Evolutionary conservation across 2,113 vertebrate species (phyloP).

Genomic region (Oreochromis aureus): DNA sequence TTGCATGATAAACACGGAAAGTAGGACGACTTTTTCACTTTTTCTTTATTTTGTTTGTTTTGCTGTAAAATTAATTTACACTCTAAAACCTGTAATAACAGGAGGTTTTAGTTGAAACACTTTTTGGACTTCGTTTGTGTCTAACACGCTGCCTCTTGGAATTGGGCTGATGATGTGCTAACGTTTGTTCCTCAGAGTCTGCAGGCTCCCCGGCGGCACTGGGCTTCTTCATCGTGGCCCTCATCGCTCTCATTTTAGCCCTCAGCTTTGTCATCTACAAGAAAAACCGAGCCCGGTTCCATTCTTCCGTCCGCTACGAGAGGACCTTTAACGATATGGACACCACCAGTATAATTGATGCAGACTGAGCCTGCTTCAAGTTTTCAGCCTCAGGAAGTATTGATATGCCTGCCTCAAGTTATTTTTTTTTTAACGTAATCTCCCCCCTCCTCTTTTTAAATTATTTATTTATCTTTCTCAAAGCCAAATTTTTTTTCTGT

Average conservation of each 20-base stretch:
- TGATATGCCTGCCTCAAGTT: background rate
- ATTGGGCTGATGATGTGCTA: background rate
- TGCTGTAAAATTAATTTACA: background rate
- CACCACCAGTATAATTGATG: conserved; percentile 73
- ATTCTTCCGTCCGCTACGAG: conserved; percentile 79
- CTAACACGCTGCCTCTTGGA: background rate
- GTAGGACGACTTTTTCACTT: background rate
- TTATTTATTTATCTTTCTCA: conserved; percentile 42
- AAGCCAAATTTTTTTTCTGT: background rate
- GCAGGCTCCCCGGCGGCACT: conserved; percentile 70
- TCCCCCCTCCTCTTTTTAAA: background rate
- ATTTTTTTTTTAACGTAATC: background rate
- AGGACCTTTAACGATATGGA: conserved; percentile 82
- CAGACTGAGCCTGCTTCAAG: conserved; percentile 34
- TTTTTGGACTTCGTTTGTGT: background rate
- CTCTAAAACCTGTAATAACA: background rate
- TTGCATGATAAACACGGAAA: background rate
- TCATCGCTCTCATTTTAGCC: conserved; percentile 54
- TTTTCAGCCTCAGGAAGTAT: conserved; percentile 14
- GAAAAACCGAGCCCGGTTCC: conserved; percentile 71
- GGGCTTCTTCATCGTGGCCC: conserved; percentile 71
- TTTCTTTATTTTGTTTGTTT: background rate
- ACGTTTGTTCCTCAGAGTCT: conserved; percentile 62
- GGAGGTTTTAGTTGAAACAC: background rate
- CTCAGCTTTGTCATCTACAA: conserved; percentile 75